These are phyloP conservation scores for Drosophila borealis DNA, from an alignment of 2,888 invertebrate genomes.

Conservation along the genomic window DNA sequence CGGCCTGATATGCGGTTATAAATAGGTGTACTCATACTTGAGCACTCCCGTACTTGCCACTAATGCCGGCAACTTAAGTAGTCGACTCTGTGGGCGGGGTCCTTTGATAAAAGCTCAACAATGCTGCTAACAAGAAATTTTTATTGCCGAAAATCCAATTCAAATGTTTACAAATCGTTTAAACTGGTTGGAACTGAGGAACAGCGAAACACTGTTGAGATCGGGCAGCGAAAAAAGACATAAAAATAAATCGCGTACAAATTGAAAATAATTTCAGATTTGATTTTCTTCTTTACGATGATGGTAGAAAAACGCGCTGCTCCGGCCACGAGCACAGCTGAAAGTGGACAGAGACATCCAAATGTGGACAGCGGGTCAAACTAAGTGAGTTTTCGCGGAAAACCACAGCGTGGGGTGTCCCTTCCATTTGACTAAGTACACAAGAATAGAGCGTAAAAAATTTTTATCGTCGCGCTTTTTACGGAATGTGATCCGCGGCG, in stretches of 20 bases:
- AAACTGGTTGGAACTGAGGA: slow-evolving; percentile 59
- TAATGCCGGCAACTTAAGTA: slow-evolving; percentile 61
- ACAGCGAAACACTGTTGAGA: slow-evolving; percentile 9
- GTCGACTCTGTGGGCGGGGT: slow-evolving; percentile 26
- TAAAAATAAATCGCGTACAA: slow-evolving; percentile 84
- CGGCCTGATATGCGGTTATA: slow-evolving; percentile 67
- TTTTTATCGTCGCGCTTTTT: slow-evolving; percentile 82
- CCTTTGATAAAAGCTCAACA: slow-evolving; percentile 68
- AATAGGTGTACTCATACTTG: slow-evolving; percentile 63
- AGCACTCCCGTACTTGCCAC: slow-evolving; percentile 43
- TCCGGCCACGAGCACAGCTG: slow-evolving; percentile 26
- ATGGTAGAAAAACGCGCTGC: slow-evolving; percentile 57
- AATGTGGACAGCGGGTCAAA: slow-evolving; percentile 60
- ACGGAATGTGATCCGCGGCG: slow-evolving; percentile 82
- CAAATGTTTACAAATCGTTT: slow-evolving; percentile 84
- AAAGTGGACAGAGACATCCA: slow-evolving; percentile 60
- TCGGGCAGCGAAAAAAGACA: slow-evolving; percentile 64
- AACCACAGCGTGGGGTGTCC: slow-evolving; percentile 40
- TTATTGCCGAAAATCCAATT: slow-evolving; percentile 82
- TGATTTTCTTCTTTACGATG: slow-evolving; percentile 82
- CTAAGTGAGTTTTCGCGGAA: slow-evolving; percentile 32
- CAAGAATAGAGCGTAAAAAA: slow-evolving; percentile 75
- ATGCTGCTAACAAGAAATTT: slow-evolving; percentile 73
- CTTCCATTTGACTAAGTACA: slow-evolving; percentile 79
- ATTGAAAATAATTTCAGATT: slow-evolving; percentile 84